Evolutionary conservation across 2,113 vertebrate genomes (phyloP).

Genomic region (Rallus limicola): DNA sequence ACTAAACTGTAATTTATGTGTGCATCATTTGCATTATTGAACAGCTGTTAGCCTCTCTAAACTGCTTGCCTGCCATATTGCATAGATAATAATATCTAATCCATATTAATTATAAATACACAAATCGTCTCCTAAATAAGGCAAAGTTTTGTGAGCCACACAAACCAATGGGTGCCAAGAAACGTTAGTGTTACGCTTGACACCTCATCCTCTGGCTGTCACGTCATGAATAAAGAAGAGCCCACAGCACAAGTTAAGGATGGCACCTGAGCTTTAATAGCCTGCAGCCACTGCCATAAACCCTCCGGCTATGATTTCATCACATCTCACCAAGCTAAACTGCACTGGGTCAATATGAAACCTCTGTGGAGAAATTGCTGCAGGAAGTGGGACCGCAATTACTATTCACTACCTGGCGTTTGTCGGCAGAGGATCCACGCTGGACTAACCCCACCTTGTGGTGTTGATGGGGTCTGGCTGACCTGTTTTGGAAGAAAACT

Average conservation of each 20-base stretch:
- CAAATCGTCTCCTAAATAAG: slow-evolving; percentile 70
- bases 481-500: background rate
- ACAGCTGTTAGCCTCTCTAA: slow-evolving; percentile 68
- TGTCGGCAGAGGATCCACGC: background rate
- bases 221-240: slow-evolving; percentile 45
- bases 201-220: slow-evolving; percentile 59
- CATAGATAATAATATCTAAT: slow-evolving; percentile 77
- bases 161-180: slow-evolving; percentile 66
- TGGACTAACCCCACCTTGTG: slow-evolving; percentile 67
- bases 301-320: slow-evolving; percentile 58
- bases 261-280: slow-evolving; percentile 52
- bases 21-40: slow-evolving; percentile 76
- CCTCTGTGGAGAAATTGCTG: background rate
- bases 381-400: background rate
- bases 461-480: slow-evolving; percentile 12
- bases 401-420: background rate
- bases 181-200: slow-evolving; percentile 63
- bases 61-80: slow-evolving; percentile 71
- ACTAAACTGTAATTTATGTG: slow-evolving; percentile 66
- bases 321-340: slow-evolving; percentile 32
- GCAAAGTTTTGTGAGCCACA: slow-evolving; percentile 45
- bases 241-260: slow-evolving; percentile 7
- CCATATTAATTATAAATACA: slow-evolving; percentile 80
- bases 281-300: slow-evolving; percentile 59
- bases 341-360: background rate